Conservation (phyloP, 1,140 invertebrate genomes). For the Melanaphis sacchari region DNA sequence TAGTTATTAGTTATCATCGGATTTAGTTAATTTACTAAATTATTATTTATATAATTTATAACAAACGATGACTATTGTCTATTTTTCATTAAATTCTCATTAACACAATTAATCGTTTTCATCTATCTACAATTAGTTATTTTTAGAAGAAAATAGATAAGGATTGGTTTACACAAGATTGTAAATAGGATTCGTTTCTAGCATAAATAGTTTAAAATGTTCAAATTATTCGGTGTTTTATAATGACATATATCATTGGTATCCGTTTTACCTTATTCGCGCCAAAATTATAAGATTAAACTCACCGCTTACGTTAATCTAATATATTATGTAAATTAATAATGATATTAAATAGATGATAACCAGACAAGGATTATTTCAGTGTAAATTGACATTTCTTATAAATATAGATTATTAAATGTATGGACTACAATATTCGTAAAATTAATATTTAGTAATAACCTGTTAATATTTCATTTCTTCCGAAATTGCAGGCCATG, state of each 20-base stretch:
- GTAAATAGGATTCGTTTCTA: neutral
- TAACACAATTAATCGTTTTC: no score
- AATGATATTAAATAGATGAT: neutral
- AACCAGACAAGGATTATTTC: no score
- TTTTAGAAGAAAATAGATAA: neutral
- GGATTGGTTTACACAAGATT: neutral
- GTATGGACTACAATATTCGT: neutral
- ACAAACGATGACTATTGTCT: neutral
- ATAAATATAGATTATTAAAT: neutral
- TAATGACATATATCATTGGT: no score
- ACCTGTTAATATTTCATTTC: slow-evolving; percentile 28
- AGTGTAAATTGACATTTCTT: neutral
- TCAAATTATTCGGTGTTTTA: neutral
- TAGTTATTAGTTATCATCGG: neutral
- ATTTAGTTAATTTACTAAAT: neutral
- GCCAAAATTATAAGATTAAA: neutral
- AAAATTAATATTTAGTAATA: neutral
- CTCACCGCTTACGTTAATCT: neutral
- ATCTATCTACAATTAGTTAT: neutral
- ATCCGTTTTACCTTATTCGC: neutral
- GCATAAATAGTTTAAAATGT: neutral
- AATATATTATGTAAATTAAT: neutral
- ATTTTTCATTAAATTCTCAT: neutral
- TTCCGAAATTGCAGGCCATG: slow-evolving; percentile 15
- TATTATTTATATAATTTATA: neutral